phyloP scores from a whole-genome alignment of 1,140 invertebrate genomes.

The Microplitis demolitor region DNA sequence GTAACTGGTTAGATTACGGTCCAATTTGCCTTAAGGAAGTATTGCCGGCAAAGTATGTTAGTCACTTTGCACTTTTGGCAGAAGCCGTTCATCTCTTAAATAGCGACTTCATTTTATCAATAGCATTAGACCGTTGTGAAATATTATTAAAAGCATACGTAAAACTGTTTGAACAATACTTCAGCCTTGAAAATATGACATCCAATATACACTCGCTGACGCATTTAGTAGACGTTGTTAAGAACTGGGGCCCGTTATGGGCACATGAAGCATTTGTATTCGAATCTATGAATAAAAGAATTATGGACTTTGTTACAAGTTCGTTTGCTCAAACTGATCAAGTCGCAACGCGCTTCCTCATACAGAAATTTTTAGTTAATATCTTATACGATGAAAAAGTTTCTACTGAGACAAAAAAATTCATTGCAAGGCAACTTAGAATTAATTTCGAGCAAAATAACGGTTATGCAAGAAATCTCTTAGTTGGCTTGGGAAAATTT shows the following conservation, averaged over 20 bases:
- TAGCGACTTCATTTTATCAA: too few relatives aligned
- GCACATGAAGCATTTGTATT: background rate
- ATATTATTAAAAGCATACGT: background rate
- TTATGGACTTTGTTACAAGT: background rate
- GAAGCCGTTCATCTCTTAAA: background rate
- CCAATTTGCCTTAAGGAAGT: too few relatives aligned
- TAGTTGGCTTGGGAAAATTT: background rate
- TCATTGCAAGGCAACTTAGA: background rate
- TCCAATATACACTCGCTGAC: background rate
- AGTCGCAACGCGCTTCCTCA: background rate
- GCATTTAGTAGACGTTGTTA: background rate
- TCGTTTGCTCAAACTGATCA: background rate
- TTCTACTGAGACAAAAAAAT: background rate
- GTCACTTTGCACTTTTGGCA: too few relatives aligned
- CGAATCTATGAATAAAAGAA: background rate
- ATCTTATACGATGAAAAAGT: background rate
- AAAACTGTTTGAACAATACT: background rate
- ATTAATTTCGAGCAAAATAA: too few relatives aligned
- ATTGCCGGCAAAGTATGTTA: too few relatives aligned
- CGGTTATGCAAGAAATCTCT: background rate
- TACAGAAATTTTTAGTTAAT: background rate
- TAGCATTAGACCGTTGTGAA: background rate
- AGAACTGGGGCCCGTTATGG: background rate
- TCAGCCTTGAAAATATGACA: background rate
- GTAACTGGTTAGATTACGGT: too few relatives aligned